These are phyloP conservation scores for Enteromius argenteus DNA, from an alignment of 2,797 vertebrate species.

Conservation along the genomic window DNA sequence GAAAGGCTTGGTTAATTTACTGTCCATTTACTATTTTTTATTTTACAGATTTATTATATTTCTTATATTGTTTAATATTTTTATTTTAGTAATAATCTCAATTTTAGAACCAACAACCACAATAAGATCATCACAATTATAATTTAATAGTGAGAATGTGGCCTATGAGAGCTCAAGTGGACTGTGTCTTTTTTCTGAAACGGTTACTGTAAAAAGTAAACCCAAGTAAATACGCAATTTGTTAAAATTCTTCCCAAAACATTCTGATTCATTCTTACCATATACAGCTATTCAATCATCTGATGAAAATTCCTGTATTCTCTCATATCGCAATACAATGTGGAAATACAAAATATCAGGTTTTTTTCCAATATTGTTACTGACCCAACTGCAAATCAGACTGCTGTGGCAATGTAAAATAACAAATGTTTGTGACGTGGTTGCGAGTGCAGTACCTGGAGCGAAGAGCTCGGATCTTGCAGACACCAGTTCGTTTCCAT, in stretches of 20 bases:
- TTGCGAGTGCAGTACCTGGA: conserved; percentile 48
- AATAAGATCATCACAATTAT: neutral
- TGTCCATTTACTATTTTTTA: neutral
- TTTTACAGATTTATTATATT: neutral
- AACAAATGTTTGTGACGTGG: neutral
- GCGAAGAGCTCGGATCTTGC: neutral
- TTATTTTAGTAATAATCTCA: neutral
- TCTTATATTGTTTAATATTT: neutral
- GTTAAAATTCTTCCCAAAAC: neutral
- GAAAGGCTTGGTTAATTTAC: neutral
- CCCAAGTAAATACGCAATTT: neutral
- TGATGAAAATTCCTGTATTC: neutral
- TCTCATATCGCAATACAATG: neutral
- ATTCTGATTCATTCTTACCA: neutral
- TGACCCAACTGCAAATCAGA: neutral
- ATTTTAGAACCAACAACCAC: neutral
- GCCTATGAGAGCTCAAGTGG: neutral
- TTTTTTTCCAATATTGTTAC: neutral
- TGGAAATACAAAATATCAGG: neutral
- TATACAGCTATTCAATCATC: neutral
- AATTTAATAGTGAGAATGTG: neutral
- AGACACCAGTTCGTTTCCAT: conserved; percentile 22
- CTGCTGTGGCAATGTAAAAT: neutral
- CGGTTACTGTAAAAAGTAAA: neutral
- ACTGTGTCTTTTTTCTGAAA: neutral